Evolutionary conservation across 1,140 invertebrate genomes (phyloP).

Genomic region (Drosophila pachea): DNA sequence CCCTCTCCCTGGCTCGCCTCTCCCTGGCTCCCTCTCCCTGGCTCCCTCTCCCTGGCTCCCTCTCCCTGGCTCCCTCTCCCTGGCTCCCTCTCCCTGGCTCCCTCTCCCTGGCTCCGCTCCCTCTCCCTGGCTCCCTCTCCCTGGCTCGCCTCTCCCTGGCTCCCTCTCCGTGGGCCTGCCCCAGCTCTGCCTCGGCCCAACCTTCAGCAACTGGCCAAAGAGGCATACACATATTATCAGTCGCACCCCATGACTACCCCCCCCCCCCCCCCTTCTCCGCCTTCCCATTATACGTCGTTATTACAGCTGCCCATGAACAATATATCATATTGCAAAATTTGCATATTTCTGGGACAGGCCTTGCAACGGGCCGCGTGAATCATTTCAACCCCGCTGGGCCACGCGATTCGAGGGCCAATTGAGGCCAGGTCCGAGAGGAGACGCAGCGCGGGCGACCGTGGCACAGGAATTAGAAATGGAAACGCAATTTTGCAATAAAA

Average conservation of each 20-base stretch:
- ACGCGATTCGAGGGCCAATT: slow-evolving; percentile 28
- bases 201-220: too few species aligned
- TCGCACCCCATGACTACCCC: neutral
- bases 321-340: slow-evolving; percentile 45
- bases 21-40: too few species aligned
- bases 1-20: too few species aligned
- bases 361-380: slow-evolving; percentile 17
- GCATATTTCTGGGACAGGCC: slow-evolving; percentile 32
- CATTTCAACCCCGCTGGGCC: slow-evolving; percentile 16
- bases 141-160: too few species aligned
- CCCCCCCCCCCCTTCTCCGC: too few species aligned
- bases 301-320: slow-evolving; percentile 18
- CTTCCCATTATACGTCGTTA: slow-evolving; percentile 18
- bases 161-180: too few species aligned
- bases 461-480: slow-evolving; percentile 55
- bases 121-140: too few species aligned
- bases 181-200: too few species aligned
- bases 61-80: too few species aligned
- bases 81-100: too few species aligned
- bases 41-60: too few species aligned
- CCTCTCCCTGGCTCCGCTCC: too few species aligned
- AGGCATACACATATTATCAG: neutral
- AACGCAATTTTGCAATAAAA: slow-evolving; percentile 76
- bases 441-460: neutral
- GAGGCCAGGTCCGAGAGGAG: slow-evolving; percentile 16